Percentiles rank a stretch among this genome's conserved stretches.
Conservation (phyloP, 2,797 vertebrate genomes). For the Anabas testudineus region DNA sequence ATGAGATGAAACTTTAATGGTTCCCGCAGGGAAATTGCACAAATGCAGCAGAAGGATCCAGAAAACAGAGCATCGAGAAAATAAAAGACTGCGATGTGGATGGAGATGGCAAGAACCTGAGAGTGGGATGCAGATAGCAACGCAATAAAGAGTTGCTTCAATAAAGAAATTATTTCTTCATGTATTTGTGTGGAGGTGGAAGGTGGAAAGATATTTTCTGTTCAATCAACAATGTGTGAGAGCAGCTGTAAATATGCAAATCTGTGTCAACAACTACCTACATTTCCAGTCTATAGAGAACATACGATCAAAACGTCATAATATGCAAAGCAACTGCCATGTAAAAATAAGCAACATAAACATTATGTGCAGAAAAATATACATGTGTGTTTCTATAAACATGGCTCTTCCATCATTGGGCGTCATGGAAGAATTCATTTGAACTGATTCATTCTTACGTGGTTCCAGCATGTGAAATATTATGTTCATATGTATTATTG, state of each 20-base stretch:
- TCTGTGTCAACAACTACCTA: neutral
- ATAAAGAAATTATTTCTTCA: neutral
- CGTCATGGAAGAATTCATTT: neutral
- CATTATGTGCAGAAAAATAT: neutral
- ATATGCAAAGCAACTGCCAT: neutral
- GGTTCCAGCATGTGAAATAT: neutral
- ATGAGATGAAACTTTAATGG: slow-evolving; percentile 71
- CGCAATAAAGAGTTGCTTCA: slow-evolving; percentile 25
- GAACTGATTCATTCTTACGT: neutral
- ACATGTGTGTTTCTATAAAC: neutral
- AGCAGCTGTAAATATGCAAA: slow-evolving; percentile 32
- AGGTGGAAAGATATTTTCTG: neutral
- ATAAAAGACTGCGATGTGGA: slow-evolving; percentile 34
- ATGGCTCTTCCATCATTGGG: neutral
- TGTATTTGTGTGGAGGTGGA: too few relatives aligned
- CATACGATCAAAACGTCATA: neutral
- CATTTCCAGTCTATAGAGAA: slow-evolving; percentile 4
- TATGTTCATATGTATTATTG: too few relatives aligned
- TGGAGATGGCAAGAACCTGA: slow-evolving; percentile 15
- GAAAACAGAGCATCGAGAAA: slow-evolving; percentile 48
- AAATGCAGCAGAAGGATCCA: slow-evolving; percentile 43
- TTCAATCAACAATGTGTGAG: neutral
- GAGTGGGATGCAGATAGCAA: slow-evolving; percentile 7
- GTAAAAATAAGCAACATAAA: neutral
- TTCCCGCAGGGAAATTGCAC: slow-evolving; percentile 51